These are phyloP conservation scores for Dicrostonyx torquatus DNA, from an alignment of 2,797 vertebrate genomes.

Conservation along the genomic window DNA sequence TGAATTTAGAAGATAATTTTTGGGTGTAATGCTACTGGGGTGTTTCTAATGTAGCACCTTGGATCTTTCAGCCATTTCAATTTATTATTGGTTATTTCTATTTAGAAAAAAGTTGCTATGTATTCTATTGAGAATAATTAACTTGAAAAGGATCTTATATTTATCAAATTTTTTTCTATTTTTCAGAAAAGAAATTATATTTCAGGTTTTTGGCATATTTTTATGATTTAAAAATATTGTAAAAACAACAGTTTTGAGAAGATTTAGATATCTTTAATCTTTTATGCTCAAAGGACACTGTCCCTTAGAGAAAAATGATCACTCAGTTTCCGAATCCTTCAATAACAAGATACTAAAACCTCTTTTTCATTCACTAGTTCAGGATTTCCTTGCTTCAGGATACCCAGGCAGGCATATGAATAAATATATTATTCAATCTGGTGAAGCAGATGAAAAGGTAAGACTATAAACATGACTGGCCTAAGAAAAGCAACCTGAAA, in stretches of 20 bases:
- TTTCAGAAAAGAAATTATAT: neutral
- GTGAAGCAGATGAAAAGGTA: slow-evolving; percentile 1
- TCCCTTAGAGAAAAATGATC: neutral
- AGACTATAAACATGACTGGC: neutral
- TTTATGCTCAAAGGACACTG: neutral
- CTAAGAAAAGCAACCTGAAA: neutral
- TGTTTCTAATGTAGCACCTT: neutral
- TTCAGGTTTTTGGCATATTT: neutral
- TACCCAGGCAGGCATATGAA: neutral
- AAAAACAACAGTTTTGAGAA: neutral
- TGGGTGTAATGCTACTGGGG: neutral
- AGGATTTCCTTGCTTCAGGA: neutral
- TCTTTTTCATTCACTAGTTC: neutral
- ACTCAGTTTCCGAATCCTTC: neutral
- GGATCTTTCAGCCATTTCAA: neutral
- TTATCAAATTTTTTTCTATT: slow-evolving; percentile 6
- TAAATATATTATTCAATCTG: neutral
- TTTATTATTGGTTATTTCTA: neutral
- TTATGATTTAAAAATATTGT: neutral
- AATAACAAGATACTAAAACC: neutral
- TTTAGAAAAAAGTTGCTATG: neutral
- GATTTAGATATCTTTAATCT: slow-evolving; percentile 33
- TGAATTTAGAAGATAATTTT: neutral
- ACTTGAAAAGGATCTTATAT: neutral
- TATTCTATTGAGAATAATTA: neutral